Evolutionary conservation across 2,113 vertebrate genomes (phyloP).

Genomic region (Clarias gariepinus): DNA sequence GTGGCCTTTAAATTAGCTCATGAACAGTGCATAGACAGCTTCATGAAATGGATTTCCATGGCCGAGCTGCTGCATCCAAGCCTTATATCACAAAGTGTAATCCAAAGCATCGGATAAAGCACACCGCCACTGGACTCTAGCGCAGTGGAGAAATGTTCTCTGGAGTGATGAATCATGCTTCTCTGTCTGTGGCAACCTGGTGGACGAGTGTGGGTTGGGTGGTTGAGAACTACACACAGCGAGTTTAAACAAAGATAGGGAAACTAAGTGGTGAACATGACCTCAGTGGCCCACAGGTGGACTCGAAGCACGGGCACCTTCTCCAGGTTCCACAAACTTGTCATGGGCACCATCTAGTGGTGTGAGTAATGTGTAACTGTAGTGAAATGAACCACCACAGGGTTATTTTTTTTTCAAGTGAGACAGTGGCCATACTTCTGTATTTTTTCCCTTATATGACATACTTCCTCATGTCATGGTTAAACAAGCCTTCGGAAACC

Average conservation of each 20-base stretch:
- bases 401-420: background rate
- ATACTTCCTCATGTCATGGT: background rate
- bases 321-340: background rate
- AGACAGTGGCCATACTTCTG: background rate
- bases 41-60: too few relatives aligned
- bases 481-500: background rate
- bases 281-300: background rate
- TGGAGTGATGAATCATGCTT: too few relatives aligned
- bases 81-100: too few relatives aligned
- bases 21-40: too few relatives aligned
- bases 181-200: too few relatives aligned
- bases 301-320: background rate
- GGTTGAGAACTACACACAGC: background rate
- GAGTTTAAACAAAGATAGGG: background rate
- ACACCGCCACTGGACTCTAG: too few relatives aligned
- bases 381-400: background rate
- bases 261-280: background rate
- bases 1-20: too few relatives aligned
- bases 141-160: too few relatives aligned
- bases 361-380: too few relatives aligned
- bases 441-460: background rate
- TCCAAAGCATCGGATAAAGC: too few relatives aligned
- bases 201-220: too few relatives aligned
- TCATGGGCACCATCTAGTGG: background rate
- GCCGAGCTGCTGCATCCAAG: too few relatives aligned